A percentile compares a stretch with the other conserved stretches of the same genome.
phyloP scores from a whole-genome alignment of 1,140 invertebrate species.

The Ceratoteleas bidentatus region DNA sequence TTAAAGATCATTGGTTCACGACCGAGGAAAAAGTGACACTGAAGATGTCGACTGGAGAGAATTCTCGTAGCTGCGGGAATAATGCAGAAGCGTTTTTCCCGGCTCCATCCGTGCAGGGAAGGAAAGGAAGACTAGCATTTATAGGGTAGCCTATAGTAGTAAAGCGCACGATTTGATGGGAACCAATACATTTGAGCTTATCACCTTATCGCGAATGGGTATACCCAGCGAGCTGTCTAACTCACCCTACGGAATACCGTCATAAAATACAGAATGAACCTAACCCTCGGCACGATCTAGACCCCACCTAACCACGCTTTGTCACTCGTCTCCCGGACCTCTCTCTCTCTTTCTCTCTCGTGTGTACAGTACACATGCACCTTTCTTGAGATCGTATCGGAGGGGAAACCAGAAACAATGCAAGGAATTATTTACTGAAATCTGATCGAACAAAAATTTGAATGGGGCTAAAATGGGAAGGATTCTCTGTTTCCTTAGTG shows the following conservation, averaged over 20 bases:
- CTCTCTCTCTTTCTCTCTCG: background rate
- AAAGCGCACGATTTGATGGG: constrained; percentile 80
- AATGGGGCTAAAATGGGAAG: too few species aligned
- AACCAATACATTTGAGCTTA: constrained; percentile 81
- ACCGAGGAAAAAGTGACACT: constrained; percentile 46
- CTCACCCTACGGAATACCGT: constrained; percentile 65
- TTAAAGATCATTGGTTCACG: constrained; percentile 63
- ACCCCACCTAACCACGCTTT: constrained; percentile 46
- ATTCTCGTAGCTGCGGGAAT: constrained; percentile 45
- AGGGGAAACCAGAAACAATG: too few species aligned
- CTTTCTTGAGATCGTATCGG: too few species aligned
- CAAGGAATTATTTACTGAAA: too few species aligned
- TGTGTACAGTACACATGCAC: too few species aligned
- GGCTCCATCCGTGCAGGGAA: constrained; percentile 21
- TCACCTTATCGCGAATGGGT: constrained; percentile 80
- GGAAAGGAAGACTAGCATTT: constrained; percentile 70
- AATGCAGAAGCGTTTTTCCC: constrained; percentile 59
- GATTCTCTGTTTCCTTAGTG: too few species aligned
- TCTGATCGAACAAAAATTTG: too few species aligned
- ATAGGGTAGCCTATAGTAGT: constrained; percentile 74
- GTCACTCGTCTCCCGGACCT: constrained; percentile 22
- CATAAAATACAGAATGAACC: constrained; percentile 79
- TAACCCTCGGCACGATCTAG: constrained; percentile 57
- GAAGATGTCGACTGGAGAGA: constrained; percentile 48
- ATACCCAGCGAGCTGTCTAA: constrained; percentile 71